Evolutionary conservation across 2,888 invertebrate genomes (phyloP).

Genomic region (Drosophila acutilabella): DNA sequence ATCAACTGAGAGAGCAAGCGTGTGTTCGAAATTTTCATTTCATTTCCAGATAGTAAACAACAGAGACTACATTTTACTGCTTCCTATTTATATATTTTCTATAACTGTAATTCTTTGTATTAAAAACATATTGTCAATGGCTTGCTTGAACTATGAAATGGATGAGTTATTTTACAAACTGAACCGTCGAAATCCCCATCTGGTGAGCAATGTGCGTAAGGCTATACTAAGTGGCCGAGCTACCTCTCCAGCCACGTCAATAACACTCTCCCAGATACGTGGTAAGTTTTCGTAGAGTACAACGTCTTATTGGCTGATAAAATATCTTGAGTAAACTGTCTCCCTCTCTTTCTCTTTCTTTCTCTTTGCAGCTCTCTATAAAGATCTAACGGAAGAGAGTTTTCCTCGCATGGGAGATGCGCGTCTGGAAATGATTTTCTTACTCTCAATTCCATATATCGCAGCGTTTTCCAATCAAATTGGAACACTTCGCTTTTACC

Average conservation of each 20-base stretch:
- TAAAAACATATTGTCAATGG: slow-evolving; percentile 1
- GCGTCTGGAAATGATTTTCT: slow-evolving; percentile 49
- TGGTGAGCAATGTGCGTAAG: slow-evolving; percentile 28
- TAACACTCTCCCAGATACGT: slow-evolving; percentile 59
- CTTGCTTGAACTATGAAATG: slow-evolving; percentile 8
- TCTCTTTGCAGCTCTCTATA: slow-evolving; percentile 43
- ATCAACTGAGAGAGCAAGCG: neutral
- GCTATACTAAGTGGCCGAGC: slow-evolving; percentile 37
- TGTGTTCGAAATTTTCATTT: slow-evolving; percentile 13
- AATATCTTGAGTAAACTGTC: neutral
- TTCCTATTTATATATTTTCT: neutral
- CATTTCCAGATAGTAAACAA: slow-evolving; percentile 10
- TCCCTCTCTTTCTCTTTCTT: neutral
- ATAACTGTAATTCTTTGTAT: neutral
- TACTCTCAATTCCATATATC: slow-evolving; percentile 55
- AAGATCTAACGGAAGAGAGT: slow-evolving; percentile 35
- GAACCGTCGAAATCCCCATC: slow-evolving; percentile 28
- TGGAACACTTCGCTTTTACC: slow-evolving; percentile 58
- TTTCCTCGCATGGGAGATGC: slow-evolving; percentile 60
- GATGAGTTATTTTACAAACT: slow-evolving; percentile 55
- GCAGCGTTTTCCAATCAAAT: slow-evolving; percentile 47
- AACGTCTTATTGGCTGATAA: neutral
- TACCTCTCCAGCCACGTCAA: slow-evolving; percentile 42
- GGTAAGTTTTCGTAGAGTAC: slow-evolving; percentile 40
- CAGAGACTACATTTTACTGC: neutral